phyloP scores from a whole-genome alignment of 2,797 vertebrate genomes.

The Tauraco hartlaubi region DNA sequence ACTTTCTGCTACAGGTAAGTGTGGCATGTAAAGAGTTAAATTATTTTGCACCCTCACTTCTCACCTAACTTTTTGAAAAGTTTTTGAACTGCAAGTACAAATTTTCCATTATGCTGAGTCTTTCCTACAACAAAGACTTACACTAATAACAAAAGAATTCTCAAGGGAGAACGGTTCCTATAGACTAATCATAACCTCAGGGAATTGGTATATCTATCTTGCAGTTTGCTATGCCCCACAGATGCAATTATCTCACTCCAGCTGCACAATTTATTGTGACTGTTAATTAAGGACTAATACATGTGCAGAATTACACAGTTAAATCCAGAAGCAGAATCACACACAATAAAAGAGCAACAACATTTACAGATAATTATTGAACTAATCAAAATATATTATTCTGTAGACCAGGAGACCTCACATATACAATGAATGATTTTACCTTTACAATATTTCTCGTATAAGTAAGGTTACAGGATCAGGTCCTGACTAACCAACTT shows the following conservation, averaged over 20 bases:
- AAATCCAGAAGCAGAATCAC: conserved; percentile 36
- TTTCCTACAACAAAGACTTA: conserved; percentile 4
- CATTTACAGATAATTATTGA: not conserved
- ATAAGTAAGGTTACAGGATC: not conserved
- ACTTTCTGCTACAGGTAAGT: not conserved
- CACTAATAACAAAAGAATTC: conserved; percentile 7
- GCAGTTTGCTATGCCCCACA: conserved; percentile 40
- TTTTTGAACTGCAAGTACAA: not conserved
- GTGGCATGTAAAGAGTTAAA: not conserved
- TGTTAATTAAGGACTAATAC: conserved; percentile 46
- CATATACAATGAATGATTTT: not conserved
- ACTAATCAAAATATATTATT: not conserved
- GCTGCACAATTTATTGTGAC: conserved; percentile 27
- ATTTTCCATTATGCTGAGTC: not conserved
- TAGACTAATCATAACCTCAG: conserved; percentile 41
- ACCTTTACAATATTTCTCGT: not conserved
- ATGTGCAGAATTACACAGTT: conserved; percentile 19
- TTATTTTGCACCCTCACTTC: not conserved
- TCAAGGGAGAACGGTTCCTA: not conserved
- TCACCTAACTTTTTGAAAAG: not conserved
- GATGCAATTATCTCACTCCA: conserved; percentile 56
- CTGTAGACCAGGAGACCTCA: not conserved
- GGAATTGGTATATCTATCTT: conserved; percentile 24
- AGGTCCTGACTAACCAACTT: not conserved
- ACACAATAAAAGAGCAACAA: not conserved